Conservation (phyloP, 2,113 vertebrate species). For the Rhinopomastus cyanomelas region DNA sequence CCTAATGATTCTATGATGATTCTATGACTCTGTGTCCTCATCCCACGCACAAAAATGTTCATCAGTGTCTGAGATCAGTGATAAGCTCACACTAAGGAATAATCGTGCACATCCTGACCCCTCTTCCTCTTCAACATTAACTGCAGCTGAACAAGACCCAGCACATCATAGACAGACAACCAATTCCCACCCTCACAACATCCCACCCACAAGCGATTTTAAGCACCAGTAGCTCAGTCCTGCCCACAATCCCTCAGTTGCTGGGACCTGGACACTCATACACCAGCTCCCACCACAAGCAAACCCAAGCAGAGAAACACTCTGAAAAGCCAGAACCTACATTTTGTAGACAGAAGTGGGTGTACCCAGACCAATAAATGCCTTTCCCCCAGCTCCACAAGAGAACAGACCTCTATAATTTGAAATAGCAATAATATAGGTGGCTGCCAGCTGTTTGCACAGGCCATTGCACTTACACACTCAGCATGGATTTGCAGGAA, state of each 20-base stretch:
- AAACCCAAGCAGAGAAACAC: fast-evolving
- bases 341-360: neutral
- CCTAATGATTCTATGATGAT: no score
- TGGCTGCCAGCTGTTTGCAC: neutral
- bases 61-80: neutral
- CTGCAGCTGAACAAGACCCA: fast-evolving
- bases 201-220: neutral
- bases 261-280: neutral
- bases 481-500: neutral
- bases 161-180: fast-evolving
- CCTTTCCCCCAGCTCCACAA: neutral
- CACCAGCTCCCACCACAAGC: fast-evolving
- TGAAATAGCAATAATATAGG: neutral
- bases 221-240: neutral
- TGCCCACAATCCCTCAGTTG: neutral
- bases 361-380: neutral
- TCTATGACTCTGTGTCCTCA: no score
- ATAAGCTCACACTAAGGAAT: neutral
- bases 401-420: neutral
- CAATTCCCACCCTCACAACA: neutral
- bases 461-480: neutral
- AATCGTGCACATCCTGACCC: neutral
- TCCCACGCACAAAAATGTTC: neutral
- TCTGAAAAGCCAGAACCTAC: neutral
- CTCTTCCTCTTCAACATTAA: neutral